Base-by-base conservation (phyloP, 2,888 invertebrate species). In the Raillietiella orientalis region DNA sequence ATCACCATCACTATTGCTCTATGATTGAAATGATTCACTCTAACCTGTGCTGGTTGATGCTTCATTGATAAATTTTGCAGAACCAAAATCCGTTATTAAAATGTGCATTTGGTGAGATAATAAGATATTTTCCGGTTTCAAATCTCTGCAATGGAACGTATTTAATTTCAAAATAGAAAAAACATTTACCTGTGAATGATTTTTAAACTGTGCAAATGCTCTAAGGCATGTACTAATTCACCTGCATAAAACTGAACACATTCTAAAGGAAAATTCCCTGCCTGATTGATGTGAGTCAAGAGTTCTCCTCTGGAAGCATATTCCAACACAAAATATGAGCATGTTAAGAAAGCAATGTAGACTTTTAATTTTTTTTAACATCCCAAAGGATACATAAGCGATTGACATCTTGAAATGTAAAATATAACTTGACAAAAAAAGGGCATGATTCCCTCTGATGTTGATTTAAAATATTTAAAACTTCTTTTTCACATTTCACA, bases 51-150 rank as follows among this genome's bases (percentile, higher is more conserved):
- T n/a, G n/a, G n/a, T n/a, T n/a, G n/a, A n/a, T n/a, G n/a, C n/a
- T n/a, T n/a, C n/a, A n/a, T n/a, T n/a, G n/a, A n/a, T n/a, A 34
- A 82, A 67, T 50, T 79, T 84, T 2, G 82, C 74, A 27, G 84
- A 82, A 24, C 96, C 96, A 49, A 96, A 96, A 50, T 96, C 96
- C 22, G 87, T 79, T 32, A 96, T 70, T 40, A 77, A 58, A 35
- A 90, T 66, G 50, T 99, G 93, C 71, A 90, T 87, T 37, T 71
- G 65, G 44, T 79, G 77, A 49, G 74, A 75, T 35, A 99, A 52
- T 25, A 99, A 56, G 37, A 96, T 79, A 52, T 99, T 96, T 50
- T 96, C 84, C 4, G 96, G 96, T 46, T 96, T 96, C 37, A 96
- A 55, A 49, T 96, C 93, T 30, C 57, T 50, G 30, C 11, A 12